Conservation (phyloP, 2,113 vertebrate species). For the Archocentrus centrarchus region DNA sequence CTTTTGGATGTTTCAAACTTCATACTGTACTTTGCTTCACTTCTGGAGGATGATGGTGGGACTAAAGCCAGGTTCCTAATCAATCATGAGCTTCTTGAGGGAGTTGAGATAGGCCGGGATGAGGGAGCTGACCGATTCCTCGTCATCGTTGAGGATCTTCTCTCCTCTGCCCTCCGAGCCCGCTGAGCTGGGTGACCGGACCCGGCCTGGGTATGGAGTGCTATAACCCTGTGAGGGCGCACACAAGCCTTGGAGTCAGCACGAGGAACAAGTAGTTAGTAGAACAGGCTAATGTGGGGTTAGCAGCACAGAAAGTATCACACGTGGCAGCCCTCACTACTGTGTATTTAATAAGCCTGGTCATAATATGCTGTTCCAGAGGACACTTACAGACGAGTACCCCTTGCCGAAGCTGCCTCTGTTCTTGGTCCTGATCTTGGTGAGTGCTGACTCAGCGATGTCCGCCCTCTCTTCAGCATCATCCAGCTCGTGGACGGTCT, state of each 20-base stretch:
- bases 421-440: constrained; percentile 84
- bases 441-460: constrained; percentile 83
- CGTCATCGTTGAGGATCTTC: constrained; percentile 81
- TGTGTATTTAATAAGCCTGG: not conserved
- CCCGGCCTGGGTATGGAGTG: constrained; percentile 77
- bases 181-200: constrained; percentile 80
- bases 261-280: not conserved
- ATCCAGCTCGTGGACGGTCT: constrained; percentile 84
- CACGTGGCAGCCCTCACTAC: too few species aligned
- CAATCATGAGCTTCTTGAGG: constrained; percentile 85
- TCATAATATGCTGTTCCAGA: not conserved
- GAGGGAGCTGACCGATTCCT: constrained; percentile 81
- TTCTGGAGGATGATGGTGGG: not conserved
- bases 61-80: constrained; percentile 50
- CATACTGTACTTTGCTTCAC: not conserved
- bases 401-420: constrained; percentile 83
- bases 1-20: constrained; percentile 17
- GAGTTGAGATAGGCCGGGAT: constrained; percentile 85
- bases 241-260: not conserved
- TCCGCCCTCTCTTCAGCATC: constrained; percentile 85
- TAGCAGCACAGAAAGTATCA: not conserved
- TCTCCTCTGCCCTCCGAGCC: constrained; percentile 84
- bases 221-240: constrained; percentile 80
- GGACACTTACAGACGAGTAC: constrained; percentile 81
- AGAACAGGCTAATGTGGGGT: not conserved